Conservation (phyloP, 2,797 vertebrate species). For the Anguilla pacifica region DNA sequence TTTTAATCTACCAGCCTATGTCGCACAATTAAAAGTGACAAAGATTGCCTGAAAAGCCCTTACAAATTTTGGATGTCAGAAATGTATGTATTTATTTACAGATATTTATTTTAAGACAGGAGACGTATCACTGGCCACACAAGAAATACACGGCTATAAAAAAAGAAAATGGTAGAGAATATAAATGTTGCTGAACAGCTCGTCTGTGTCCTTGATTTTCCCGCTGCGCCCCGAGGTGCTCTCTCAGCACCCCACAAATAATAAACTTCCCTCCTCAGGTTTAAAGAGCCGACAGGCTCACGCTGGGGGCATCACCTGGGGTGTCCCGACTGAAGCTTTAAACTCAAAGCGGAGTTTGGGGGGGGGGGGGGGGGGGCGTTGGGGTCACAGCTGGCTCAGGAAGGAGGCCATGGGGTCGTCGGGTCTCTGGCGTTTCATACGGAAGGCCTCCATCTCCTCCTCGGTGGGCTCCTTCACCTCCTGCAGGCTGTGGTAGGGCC, state of each 20-base stretch:
- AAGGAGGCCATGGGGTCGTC: slow-evolving; percentile 98
- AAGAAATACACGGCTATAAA: background rate
- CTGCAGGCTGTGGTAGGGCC: slow-evolving; percentile 84
- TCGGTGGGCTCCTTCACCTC: slow-evolving; percentile 93
- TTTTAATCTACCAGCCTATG: background rate
- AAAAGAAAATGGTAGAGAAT: too few species aligned
- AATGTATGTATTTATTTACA: slow-evolving; percentile 3
- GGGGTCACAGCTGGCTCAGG: slow-evolving; percentile 76
- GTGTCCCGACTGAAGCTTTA: background rate
- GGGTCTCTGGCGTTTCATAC: slow-evolving; percentile 87
- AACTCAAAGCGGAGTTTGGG: background rate
- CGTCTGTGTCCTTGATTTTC: background rate
- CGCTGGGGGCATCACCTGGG: background rate
- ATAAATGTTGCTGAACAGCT: background rate
- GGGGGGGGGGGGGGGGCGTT: background rate
- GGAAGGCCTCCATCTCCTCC: slow-evolving; percentile 97
- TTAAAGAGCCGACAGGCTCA: background rate
- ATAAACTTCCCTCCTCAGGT: background rate
- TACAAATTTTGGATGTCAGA: background rate
- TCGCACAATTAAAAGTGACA: background rate
- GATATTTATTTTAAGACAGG: background rate
- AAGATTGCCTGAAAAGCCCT: background rate
- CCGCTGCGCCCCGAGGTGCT: too few species aligned
- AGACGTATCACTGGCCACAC: too few species aligned
- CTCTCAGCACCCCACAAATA: too few species aligned